These are phyloP conservation scores for Troglohyphantes excavatus DNA, from an alignment of 2,888 invertebrate genomes.

Conservation along the genomic window DNA sequence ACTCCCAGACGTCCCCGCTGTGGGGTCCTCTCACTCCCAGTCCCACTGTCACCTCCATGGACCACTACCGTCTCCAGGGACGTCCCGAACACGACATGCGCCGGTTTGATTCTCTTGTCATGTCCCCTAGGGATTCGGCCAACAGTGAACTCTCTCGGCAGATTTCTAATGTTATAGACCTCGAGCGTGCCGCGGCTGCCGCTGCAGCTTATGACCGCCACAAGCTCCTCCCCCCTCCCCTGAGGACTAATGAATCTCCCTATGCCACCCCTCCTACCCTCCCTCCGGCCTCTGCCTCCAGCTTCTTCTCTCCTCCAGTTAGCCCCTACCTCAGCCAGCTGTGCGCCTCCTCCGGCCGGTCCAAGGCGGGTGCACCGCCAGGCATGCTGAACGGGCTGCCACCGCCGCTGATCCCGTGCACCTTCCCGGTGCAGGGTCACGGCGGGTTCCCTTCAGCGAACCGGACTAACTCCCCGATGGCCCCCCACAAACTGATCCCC, in stretches of 20 bases:
- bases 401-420: constrained; percentile 75
- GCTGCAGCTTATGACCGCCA: constrained; percentile 84
- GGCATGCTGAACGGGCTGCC: constrained; percentile 73
- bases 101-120: constrained; percentile 48
- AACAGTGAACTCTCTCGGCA: constrained; percentile 59
- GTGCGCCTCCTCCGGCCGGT: constrained; percentile 35
- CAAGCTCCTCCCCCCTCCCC: constrained; percentile 77
- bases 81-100: constrained; percentile 41
- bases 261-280: constrained; percentile 66
- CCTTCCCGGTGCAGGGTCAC: constrained; percentile 71
- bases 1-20: constrained; percentile 68
- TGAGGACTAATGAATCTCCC: constrained; percentile 73
- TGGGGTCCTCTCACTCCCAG: constrained; percentile 76
- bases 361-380: constrained; percentile 49
- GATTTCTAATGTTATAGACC: constrained; percentile 59
- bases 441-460: constrained; percentile 28
- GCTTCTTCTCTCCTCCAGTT: constrained; percentile 77
- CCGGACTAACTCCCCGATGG: constrained; percentile 62
- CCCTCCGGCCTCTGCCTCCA: constrained; percentile 67
- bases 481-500: constrained; percentile 68
- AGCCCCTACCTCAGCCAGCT: constrained; percentile 66
- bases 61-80: constrained; percentile 55
- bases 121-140: constrained; percentile 53
- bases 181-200: constrained; percentile 44
- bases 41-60: constrained; percentile 64